Evolutionary conservation across 2,888 invertebrate species (phyloP).

Genomic region (Brachyptera putata): DNA sequence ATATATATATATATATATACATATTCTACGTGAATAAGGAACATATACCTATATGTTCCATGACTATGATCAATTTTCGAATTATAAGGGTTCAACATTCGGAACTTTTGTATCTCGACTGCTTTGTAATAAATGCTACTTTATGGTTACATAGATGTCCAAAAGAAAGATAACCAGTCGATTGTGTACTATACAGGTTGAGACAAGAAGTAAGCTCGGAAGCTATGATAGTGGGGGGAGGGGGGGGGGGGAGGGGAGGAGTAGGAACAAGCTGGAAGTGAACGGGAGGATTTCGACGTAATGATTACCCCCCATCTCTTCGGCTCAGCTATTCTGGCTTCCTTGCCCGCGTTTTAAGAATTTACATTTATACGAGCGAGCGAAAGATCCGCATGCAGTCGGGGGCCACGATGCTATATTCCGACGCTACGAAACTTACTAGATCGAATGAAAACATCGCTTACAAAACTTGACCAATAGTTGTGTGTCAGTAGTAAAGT

Average conservation of each 20-base stretch:
- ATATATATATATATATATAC: too few species aligned
- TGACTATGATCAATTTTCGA: too few species aligned
- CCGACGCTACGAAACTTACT: slow-evolving; percentile 2
- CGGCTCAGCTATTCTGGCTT: slow-evolving; percentile 20
- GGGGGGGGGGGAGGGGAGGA: slow-evolving; percentile 3
- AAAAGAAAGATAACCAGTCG: slow-evolving; percentile 5
- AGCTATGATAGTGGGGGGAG: not conserved
- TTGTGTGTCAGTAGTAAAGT: too few species aligned
- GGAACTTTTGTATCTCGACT: too few species aligned
- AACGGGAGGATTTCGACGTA: slow-evolving; percentile 19
- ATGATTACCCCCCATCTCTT: slow-evolving; percentile 25
- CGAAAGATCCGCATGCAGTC: slow-evolving; percentile 27
- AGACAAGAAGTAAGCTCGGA: slow-evolving; percentile 14
- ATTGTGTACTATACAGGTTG: slow-evolving; percentile 1
- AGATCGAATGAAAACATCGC: slow-evolving; percentile 10
- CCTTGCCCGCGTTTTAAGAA: slow-evolving; percentile 27
- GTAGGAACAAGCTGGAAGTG: slow-evolving; percentile 11
- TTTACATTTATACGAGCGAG: slow-evolving; percentile 27
- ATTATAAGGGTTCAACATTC: too few species aligned
- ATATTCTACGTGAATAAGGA: too few species aligned
- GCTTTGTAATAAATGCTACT: too few species aligned
- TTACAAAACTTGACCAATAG: too few species aligned
- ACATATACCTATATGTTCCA: too few species aligned
- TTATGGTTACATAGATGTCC: too few species aligned
- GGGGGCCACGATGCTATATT: slow-evolving; percentile 20